Evolutionary conservation across 1,140 invertebrate species (phyloP).

Genomic region (Cyphomyrmex costatus): DNA sequence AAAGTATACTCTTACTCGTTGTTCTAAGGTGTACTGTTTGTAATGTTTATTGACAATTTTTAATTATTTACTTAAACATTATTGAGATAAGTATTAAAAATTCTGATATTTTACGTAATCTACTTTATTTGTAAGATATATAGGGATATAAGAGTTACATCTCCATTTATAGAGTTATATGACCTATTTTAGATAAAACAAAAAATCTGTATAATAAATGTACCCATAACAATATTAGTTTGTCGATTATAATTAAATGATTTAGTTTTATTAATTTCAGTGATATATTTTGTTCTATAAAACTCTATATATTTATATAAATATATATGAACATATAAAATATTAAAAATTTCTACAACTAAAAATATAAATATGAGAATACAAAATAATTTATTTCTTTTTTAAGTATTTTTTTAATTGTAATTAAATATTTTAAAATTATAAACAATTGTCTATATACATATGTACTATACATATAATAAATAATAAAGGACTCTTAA

Average conservation of each 20-base stretch:
- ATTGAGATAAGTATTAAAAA: neutral
- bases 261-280: neutral
- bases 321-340: fast-evolving
- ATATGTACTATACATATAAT: no score
- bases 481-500: no score
- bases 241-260: neutral
- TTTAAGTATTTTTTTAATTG: no score
- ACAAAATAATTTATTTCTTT: neutral
- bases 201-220: neutral
- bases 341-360: no score
- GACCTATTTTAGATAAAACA: neutral
- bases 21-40: neutral
- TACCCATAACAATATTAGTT: neutral
- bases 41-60: conserved; percentile 3
- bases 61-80: neutral
- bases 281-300: neutral
- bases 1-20: neutral
- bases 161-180: neutral
- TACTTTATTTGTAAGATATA: neutral
- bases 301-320: neutral
- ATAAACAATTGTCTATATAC: no score
- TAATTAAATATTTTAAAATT: no score
- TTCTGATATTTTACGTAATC: conserved; percentile 20
- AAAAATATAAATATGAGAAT: no score
- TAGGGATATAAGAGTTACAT: neutral